Base-by-base conservation (phyloP, 2,113 vertebrate species). In the Oncorhynchus tshawytscha region DNA sequence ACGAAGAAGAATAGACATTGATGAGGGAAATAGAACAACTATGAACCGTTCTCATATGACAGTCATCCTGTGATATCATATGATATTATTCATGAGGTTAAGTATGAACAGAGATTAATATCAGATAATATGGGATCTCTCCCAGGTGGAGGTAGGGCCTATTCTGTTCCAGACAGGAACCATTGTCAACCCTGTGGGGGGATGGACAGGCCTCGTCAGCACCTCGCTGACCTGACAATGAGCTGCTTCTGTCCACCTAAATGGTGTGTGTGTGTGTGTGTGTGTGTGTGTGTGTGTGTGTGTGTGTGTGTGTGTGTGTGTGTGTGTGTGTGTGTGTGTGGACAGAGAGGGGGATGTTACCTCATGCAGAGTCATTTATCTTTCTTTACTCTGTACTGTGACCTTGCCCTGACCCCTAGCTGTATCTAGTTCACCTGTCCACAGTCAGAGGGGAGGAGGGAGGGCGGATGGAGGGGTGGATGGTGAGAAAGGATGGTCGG, bases 351-450 rank as follows among this genome's bases (percentile, higher is more conserved):
- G 91, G 92, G 80, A 88, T 85, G 92, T 91, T 87, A 90, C 94
- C 93, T 94, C 91, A 92, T 94, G 92, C 94, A 92, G 93, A 94
- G 87, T 85, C 84, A 89, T 89, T 83, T 74, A 88, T 93, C 85
- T 45, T 45, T 45, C 39, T 82, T 80, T 87, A 86, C 89, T 92
- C 93, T 90, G 90, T 84, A 88, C 74, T 90, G 88, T 95, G 95
- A 93, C 96, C 96, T 95, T 94, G 88, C 86, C 76, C 11, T 94
- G 96, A 96, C 95, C 94, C 92, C 90, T 92, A 93, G 91, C 91
- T 90, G 93, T 92, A 90, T 94, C 93, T 92, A 90, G 89, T 92
- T 96, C 94, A 95, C 95, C 91, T 95, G 95, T 95, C 94, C 93
- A 94, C 91, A 92, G 86, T 87, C 89, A 92, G 89, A 88, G 83